Conservation (phyloP, 2,113 vertebrate species). For the Toxotes chatareus region DNA sequence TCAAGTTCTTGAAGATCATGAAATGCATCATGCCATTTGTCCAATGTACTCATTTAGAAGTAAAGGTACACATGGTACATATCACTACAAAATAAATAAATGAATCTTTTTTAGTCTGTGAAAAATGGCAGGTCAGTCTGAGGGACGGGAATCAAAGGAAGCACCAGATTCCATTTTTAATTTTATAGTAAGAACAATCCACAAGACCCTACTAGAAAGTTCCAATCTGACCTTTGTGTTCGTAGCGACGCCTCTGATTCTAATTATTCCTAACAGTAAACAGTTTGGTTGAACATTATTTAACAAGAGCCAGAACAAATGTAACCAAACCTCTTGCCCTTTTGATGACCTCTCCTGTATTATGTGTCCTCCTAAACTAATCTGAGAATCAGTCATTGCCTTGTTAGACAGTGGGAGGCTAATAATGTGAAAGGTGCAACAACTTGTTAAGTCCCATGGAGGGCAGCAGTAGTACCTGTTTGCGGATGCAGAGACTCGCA, state of each 20-base stretch:
- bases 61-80: not conserved
- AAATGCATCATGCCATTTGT: too few species aligned
- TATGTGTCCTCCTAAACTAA: not conserved
- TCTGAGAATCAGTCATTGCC: slow-evolving; percentile 8
- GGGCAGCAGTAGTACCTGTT: slow-evolving; percentile 59
- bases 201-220: not conserved
- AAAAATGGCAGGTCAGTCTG: not conserved
- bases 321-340: slow-evolving; percentile 3
- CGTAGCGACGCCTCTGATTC: not conserved
- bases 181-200: not conserved
- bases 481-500: slow-evolving; percentile 13
- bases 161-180: not conserved
- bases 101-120: not conserved
- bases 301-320: slow-evolving; percentile 4
- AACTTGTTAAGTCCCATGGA: slow-evolving; percentile 54
- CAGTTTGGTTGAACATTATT: not conserved
- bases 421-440: slow-evolving; percentile 40
- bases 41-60: not conserved
- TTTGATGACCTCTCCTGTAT: not conserved
- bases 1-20: too few species aligned
- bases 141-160: not conserved
- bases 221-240: slow-evolving; percentile 1
- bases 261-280: slow-evolving; percentile 1
- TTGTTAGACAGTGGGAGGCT: slow-evolving; percentile 10
- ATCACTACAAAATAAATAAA: not conserved